phyloP scores from a whole-genome alignment of 2,888 invertebrate genomes.

The Limnephilus lunatus region DNA sequence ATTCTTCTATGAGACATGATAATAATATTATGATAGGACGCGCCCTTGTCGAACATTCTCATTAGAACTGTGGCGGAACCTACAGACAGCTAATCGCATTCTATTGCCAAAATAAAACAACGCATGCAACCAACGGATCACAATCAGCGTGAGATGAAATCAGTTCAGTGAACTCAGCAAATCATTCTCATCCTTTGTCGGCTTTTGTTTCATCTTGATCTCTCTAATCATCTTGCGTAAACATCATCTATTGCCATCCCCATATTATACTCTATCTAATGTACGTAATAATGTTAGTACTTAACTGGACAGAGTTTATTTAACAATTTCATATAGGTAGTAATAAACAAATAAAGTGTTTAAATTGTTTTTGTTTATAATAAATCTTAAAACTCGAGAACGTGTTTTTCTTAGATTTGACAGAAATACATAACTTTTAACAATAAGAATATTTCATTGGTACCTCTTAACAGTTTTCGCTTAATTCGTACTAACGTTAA shows the following conservation, averaged over 20 bases:
- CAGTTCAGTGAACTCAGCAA: slow-evolving; percentile 19
- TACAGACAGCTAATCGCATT: not conserved
- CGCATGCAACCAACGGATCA: slow-evolving; percentile 4
- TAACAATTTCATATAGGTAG: not conserved
- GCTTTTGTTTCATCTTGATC: slow-evolving; percentile 34
- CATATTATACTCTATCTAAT: not conserved
- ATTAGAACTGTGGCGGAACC: not conserved
- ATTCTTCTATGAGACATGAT: too few species aligned
- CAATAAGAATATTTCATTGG: too few species aligned
- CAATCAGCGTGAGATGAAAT: slow-evolving; percentile 27
- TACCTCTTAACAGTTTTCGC: too few species aligned
- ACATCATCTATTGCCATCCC: not conserved
- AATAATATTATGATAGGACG: not conserved
- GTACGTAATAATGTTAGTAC: not conserved
- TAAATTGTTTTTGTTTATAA: not conserved
- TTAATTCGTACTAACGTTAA: too few species aligned
- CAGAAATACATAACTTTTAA: not conserved
- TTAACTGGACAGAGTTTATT: not conserved
- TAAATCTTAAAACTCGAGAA: not conserved
- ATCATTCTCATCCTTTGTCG: slow-evolving; percentile 33
- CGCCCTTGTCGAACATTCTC: not conserved
- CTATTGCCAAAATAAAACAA: slow-evolving; percentile 19
- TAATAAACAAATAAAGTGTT: not conserved
- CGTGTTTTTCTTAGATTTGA: not conserved
- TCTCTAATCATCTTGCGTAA: slow-evolving; percentile 19